Percentiles rank a stretch among this genome's conserved stretches.
phyloP scores from a whole-genome alignment of 2,888 invertebrate species.

The Acleris sparsana region DNA sequence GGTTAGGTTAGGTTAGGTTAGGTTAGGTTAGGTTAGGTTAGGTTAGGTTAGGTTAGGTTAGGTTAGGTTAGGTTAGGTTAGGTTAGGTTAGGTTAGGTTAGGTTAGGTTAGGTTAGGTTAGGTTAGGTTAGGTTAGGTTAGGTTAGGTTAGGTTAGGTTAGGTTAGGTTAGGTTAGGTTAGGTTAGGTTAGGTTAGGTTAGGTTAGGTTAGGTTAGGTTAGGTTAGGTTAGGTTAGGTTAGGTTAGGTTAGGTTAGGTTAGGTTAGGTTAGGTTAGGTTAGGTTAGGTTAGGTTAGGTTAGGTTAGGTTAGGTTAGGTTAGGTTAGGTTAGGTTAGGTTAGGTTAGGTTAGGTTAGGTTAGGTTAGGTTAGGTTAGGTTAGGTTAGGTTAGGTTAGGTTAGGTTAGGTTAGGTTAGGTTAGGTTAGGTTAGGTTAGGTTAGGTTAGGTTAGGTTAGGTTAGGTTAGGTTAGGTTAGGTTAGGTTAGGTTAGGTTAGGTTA shows the following conservation, averaged over 20 bases:
- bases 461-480: background rate
- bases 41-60: no score
- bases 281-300: background rate
- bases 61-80: slow-evolving; percentile 1
- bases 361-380: background rate
- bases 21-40: no score
- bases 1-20: no score
- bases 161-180: background rate
- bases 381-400: background rate
- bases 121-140: background rate
- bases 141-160: background rate
- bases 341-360: background rate
- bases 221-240: background rate
- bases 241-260: background rate
- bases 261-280: background rate
- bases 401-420: background rate
- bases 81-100: slow-evolving; percentile 1
- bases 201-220: background rate
- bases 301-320: background rate
- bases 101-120: slow-evolving; percentile 1
- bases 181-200: background rate
- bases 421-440: background rate
- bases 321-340: background rate
- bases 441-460: background rate
- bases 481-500: background rate